Evolutionary conservation across 2,888 invertebrate species (phyloP).

Genomic region (Ptychoptera contaminata): DNA sequence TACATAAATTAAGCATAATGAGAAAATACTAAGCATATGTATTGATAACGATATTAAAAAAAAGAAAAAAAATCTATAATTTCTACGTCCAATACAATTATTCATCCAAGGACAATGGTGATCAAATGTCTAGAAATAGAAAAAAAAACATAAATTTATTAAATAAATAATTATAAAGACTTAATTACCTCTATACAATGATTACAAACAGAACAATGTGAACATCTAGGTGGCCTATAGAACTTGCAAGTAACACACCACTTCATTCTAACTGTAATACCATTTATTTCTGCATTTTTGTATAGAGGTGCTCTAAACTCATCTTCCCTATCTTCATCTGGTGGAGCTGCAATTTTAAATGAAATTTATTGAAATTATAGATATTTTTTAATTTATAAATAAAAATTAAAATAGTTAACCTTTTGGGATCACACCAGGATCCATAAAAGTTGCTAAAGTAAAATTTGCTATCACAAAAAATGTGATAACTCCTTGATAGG

Average conservation of each 20-base stretch:
- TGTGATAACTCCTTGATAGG: constrained; percentile 86
- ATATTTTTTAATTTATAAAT: constrained; percentile 1
- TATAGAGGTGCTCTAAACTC: constrained; percentile 93
- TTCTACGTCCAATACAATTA: constrained; percentile 92
- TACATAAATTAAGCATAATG: constrained; percentile 82
- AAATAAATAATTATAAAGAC: constrained; percentile 2
- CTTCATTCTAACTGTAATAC: constrained; percentile 98
- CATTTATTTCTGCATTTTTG: constrained; percentile 95
- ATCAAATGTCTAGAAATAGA: constrained; percentile 92
- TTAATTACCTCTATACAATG: constrained; percentile 82
- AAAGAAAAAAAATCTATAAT: constrained; percentile 98
- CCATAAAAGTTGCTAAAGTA: constrained; percentile 97
- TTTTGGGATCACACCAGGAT: constrained; percentile 96
- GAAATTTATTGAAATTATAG: neutral
- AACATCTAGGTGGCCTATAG: constrained; percentile 96
- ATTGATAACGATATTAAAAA: constrained; percentile 91
- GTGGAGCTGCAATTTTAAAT: constrained; percentile 48
- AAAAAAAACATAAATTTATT: constrained; percentile 12
- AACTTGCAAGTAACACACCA: constrained; percentile 99
- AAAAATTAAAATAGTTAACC: constrained; percentile 38
- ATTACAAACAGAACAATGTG: constrained; percentile 98
- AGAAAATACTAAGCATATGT: constrained; percentile 96
- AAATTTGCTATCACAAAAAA: constrained; percentile 98
- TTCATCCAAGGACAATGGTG: constrained; percentile 99
- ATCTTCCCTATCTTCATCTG: constrained; percentile 94